These are phyloP conservation scores for Nothoprocta pentlandii DNA, from an alignment of 2,113 vertebrate genomes.

Conservation along the genomic window DNA sequence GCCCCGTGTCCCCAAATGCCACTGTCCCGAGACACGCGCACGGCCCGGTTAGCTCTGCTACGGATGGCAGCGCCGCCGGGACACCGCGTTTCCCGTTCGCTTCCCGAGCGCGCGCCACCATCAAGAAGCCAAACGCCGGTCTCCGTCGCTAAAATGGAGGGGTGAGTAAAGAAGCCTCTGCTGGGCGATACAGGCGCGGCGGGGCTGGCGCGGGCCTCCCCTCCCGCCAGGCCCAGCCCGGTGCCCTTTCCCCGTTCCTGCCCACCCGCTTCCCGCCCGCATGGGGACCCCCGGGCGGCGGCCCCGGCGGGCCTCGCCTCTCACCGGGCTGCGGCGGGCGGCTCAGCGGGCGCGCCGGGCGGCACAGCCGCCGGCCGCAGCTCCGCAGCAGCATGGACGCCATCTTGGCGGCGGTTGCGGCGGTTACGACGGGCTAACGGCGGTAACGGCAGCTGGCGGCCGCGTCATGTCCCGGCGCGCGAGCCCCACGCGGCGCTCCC, in stretches of 20 bases:
- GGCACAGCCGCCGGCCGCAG: not conserved
- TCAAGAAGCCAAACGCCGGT: not conserved
- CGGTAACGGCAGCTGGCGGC: not conserved
- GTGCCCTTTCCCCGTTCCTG: not conserved
- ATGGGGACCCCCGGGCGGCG: no score
- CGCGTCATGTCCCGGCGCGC: not conserved
- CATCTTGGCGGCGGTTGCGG: not conserved
- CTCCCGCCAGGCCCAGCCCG: not conserved
- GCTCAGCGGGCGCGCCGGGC: not conserved
- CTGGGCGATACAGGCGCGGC: no score
- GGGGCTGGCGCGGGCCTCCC: not conserved
- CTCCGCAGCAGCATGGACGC: not conserved
- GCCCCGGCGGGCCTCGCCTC: not conserved
- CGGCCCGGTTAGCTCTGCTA: not conserved
- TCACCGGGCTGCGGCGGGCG: not conserved
- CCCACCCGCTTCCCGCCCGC: not conserved
- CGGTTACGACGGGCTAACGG: not conserved
- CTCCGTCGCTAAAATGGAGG: accelerated
- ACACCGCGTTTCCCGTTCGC: accelerated
- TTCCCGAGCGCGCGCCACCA: not conserved
- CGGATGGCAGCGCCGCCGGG: not conserved
- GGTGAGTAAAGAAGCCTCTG: not conserved
- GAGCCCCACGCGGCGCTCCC: not conserved
- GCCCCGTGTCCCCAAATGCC: not conserved
- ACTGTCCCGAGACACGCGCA: not conserved